Conservation (phyloP, 2,888 invertebrate genomes). For the Argyresthia goedartella region DNA sequence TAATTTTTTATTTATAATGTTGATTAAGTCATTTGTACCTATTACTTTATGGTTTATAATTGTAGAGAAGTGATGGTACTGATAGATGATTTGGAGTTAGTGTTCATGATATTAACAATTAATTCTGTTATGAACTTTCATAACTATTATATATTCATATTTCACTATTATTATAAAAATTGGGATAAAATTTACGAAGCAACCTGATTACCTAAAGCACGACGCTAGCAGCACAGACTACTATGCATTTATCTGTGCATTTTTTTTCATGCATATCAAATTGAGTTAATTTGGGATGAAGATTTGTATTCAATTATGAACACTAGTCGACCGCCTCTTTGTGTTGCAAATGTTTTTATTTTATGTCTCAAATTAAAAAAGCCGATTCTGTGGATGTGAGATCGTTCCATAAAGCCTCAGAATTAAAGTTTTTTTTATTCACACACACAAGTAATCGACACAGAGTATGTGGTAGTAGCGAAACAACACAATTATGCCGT, state of each 20-base stretch:
- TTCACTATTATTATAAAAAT: slow-evolving; percentile 16
- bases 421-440: too few relatives aligned
- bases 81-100: slow-evolving; percentile 1
- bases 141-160: too few relatives aligned
- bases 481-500: too few relatives aligned
- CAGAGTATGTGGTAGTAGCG: too few relatives aligned
- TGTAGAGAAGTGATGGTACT: slow-evolving; percentile 2
- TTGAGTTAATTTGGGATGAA: too few relatives aligned
- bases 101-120: slow-evolving; percentile 4
- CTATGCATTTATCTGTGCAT: slow-evolving; percentile 21
- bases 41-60: slow-evolving; percentile 18
- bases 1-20: slow-evolving; percentile 16
- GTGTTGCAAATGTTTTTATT: too few relatives aligned
- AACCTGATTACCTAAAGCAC: slow-evolving; percentile 32
- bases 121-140: slow-evolving; percentile 11
- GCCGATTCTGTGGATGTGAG: too few relatives aligned
- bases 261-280: slow-evolving; percentile 6
- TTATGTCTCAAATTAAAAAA: too few relatives aligned
- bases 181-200: slow-evolving; percentile 16
- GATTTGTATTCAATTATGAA: background rate
- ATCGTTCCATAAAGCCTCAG: too few relatives aligned
- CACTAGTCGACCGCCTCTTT: too few relatives aligned
- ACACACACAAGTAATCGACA: too few relatives aligned
- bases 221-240: slow-evolving; percentile 36
- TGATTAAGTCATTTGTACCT: slow-evolving; percentile 20